Percentiles rank a stretch among this genome's conserved stretches.
phyloP scores from a whole-genome alignment of 2,888 invertebrate genomes.

The Lithophane socia region DNA sequence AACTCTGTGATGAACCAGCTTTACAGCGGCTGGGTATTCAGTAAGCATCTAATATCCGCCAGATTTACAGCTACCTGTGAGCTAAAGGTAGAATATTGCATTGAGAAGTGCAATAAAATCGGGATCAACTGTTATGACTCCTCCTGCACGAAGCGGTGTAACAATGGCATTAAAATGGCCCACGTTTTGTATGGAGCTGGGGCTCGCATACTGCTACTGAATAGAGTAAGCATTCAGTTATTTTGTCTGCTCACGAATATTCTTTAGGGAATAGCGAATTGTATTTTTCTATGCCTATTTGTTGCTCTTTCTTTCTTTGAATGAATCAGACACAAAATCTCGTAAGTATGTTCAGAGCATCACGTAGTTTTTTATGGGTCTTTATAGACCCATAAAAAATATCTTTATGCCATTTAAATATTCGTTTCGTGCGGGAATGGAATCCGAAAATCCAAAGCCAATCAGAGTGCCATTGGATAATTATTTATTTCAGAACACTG shows the following conservation, averaged over 20 bases:
- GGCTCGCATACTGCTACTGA: slow-evolving; percentile 61
- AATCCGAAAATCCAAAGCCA: background rate
- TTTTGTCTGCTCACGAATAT: slow-evolving; percentile 17
- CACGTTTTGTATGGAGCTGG: slow-evolving; percentile 74
- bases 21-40: slow-evolving; percentile 31
- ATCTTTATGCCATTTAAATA: background rate
- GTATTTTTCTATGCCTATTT: slow-evolving; percentile 11
- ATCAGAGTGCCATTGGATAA: background rate
- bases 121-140: slow-evolving; percentile 87
- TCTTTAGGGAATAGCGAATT: slow-evolving; percentile 13
- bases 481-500: background rate
- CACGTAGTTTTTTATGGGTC: background rate
- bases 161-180: slow-evolving; percentile 82
- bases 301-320: background rate
- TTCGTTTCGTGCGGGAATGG: background rate
- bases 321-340: background rate
- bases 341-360: background rate
- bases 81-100: slow-evolving; percentile 80
- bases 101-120: slow-evolving; percentile 85
- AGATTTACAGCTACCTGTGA: slow-evolving; percentile 68
- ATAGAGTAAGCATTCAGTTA: slow-evolving; percentile 51
- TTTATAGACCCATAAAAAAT: background rate
- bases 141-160: slow-evolving; percentile 81
- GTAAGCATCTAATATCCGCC: slow-evolving; percentile 57
- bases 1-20: slow-evolving; percentile 25